phyloP scores from a whole-genome alignment of 2,888 invertebrate species.

The Hedya salicella region DNA sequence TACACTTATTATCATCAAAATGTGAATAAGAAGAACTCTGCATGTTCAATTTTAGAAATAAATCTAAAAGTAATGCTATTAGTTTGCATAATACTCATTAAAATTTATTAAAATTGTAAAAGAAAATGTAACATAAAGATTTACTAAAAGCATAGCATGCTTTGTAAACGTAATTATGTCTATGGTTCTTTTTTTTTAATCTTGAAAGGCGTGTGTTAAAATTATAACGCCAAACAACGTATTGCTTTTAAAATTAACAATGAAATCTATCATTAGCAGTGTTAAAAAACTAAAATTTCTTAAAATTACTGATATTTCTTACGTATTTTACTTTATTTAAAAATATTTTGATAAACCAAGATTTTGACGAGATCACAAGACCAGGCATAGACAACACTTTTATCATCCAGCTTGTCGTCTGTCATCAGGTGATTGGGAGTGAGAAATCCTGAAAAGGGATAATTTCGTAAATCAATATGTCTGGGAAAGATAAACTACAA shows the following conservation, averaged over 20 bases:
- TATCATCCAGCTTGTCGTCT: slow-evolving; percentile 74
- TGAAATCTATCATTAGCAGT: neutral
- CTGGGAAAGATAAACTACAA: slow-evolving; percentile 93
- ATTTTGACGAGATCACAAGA: slow-evolving; percentile 75
- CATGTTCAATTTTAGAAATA: neutral
- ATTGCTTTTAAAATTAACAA: neutral
- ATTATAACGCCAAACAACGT: slow-evolving; percentile 3
- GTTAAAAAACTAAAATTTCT: neutral
- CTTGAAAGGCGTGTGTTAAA: too few relatives aligned
- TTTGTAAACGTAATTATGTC: slow-evolving; percentile 1
- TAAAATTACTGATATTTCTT: neutral
- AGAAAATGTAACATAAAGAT: too few relatives aligned
- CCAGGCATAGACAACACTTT: slow-evolving; percentile 77
- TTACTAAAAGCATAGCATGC: neutral
- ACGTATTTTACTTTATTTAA: slow-evolving; percentile 2
- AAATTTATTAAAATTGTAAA: neutral
- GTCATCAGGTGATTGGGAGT: slow-evolving; percentile 83
- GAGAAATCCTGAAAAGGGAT: slow-evolving; percentile 72
- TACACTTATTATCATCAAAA: neutral
- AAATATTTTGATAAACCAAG: slow-evolving; percentile 35
- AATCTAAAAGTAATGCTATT: neutral
- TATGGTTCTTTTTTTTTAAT: slow-evolving; percentile 16
- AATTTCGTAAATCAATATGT: slow-evolving; percentile 87
- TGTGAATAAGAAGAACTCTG: neutral
- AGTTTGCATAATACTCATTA: neutral